These are phyloP conservation scores for Drosophila antonietae DNA, from an alignment of 2,888 invertebrate genomes.

Conservation along the genomic window DNA sequence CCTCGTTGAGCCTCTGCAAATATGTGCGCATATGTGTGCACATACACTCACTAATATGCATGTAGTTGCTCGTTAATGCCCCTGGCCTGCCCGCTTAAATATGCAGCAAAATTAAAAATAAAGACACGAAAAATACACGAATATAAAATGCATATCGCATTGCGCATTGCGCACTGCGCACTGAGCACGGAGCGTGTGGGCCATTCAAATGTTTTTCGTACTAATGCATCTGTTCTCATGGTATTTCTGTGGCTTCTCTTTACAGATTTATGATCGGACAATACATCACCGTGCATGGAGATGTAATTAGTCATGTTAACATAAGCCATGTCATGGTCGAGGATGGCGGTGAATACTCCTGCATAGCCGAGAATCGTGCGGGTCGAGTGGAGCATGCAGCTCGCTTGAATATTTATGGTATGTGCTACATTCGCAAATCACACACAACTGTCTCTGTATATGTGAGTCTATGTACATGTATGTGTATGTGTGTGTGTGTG, in stretches of 20 bases:
- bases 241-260: conserved; percentile 18
- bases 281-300: conserved; percentile 91
- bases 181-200: conserved; percentile 58
- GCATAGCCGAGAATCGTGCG: conserved; percentile 90
- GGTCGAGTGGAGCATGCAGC: conserved; percentile 90
- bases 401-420: conserved; percentile 92
- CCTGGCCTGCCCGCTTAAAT: conserved; percentile 57
- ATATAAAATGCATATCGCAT: conserved; percentile 60
- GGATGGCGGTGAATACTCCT: conserved; percentile 92
- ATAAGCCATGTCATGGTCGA: conserved; percentile 91
- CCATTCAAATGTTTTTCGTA: conserved; percentile 54
- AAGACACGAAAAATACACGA: conserved; percentile 18
- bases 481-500: conserved; percentile 24
- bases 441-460: conserved; percentile 2
- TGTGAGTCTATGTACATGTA: background rate
- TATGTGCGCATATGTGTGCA: conserved; percentile 14
- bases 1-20: conserved; percentile 39
- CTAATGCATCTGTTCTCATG: conserved; percentile 50
- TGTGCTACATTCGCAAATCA: conserved; percentile 75
- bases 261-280: conserved; percentile 90
- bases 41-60: conserved; percentile 13
- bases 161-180: conserved; percentile 72
- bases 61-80: conserved; percentile 58
- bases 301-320: conserved; percentile 93
- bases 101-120: conserved; percentile 50